Evolutionary conservation across 2,888 invertebrate species (phyloP).

Genomic region (Ceriagrion tenellum): DNA sequence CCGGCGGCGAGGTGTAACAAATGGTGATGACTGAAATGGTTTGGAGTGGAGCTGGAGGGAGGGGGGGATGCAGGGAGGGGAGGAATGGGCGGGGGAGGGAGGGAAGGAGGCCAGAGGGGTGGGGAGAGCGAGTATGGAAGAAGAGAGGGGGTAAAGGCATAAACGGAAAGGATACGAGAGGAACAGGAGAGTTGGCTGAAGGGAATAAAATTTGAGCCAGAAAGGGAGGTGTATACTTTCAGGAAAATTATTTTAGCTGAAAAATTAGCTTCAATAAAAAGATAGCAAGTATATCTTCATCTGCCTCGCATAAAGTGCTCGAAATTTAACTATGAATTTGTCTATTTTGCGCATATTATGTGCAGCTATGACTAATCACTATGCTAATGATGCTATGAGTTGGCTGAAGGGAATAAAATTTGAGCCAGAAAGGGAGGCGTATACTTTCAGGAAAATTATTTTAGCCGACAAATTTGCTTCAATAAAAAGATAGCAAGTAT

Average conservation of each 20-base stretch:
- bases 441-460: background rate
- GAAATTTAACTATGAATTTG: too few relatives aligned
- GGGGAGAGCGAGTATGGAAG: background rate
- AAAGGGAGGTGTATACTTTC: background rate
- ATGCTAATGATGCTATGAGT: too few relatives aligned
- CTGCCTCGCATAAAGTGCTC: too few relatives aligned
- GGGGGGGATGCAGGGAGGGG: background rate
- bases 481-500: too few relatives aligned
- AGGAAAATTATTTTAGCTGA: too few relatives aligned
- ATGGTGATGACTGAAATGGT: constrained; percentile 48
- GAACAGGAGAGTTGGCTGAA: too few relatives aligned
- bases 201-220: background rate
- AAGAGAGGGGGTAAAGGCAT: background rate
- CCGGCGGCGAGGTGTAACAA: constrained; percentile 56
- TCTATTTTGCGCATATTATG: too few relatives aligned
- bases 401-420: background rate
- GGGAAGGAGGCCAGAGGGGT: background rate
- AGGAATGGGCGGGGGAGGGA: background rate
- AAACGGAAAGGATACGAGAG: too few relatives aligned
- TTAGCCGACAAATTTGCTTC: too few relatives aligned
- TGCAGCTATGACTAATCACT: too few relatives aligned
- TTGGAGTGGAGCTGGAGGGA: background rate
- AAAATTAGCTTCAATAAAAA: too few relatives aligned
- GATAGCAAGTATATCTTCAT: too few relatives aligned
- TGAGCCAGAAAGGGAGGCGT: background rate